phyloP scores from a whole-genome alignment of 23 tunicate genomes.

The Halocynthia roretzi region DNA sequence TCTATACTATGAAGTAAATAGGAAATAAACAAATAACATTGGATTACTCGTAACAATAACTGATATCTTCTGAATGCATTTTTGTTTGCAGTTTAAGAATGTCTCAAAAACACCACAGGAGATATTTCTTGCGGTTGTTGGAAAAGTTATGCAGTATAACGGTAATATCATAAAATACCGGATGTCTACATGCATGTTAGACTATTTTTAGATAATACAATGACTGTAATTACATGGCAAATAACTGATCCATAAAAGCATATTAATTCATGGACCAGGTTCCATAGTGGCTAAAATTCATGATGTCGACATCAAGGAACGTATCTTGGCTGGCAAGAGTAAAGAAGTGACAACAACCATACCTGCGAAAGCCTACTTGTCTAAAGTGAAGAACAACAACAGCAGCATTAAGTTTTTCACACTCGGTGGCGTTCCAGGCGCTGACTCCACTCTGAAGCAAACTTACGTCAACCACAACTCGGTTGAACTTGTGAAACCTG shows the following conservation, averaged over 20 bases:
- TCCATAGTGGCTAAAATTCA: slow-evolving; percentile 42
- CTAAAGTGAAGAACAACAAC: slow-evolving; percentile 25
- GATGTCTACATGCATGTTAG: no score
- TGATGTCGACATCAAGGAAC: slow-evolving; percentile 22
- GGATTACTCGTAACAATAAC: no score
- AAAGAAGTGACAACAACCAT: slow-evolving; percentile 21
- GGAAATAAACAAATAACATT: no score
- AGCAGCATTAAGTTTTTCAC: slow-evolving; percentile 66
- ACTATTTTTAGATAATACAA: no score
- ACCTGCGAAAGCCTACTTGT: slow-evolving; percentile 27
- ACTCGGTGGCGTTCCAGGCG: slow-evolving; percentile 52
- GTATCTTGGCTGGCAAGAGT: slow-evolving; percentile 25
- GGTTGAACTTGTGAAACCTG: slow-evolving; percentile 59
- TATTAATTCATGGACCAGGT: slow-evolving; percentile 20
- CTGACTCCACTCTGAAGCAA: neutral
- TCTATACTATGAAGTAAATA: no score
- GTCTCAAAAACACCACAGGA: slow-evolving; percentile 26
- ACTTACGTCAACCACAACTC: slow-evolving; percentile 31
- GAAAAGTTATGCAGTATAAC: slow-evolving; percentile 83
- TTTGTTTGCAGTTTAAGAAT: slow-evolving; percentile 48
- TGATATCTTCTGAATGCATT: no score
- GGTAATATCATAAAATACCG: slow-evolving; percentile 25
- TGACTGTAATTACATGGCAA: no score
- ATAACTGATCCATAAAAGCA: no score
- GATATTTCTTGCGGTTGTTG: slow-evolving; percentile 49